Base-by-base conservation (phyloP, 2,888 invertebrate genomes). In the Metopia argyrocephala region DNA sequence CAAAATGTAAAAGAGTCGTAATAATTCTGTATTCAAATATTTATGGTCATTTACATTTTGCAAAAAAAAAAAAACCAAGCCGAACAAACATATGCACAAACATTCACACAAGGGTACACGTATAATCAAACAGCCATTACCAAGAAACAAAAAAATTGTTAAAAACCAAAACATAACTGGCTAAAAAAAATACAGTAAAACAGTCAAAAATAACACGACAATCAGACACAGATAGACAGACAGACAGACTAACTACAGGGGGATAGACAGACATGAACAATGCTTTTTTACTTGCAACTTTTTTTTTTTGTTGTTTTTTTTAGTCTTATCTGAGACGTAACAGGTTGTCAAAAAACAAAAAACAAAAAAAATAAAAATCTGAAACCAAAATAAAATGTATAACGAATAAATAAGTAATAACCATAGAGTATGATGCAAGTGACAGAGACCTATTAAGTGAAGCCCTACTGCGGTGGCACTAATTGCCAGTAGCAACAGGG, bases 11-110 rank as follows among this genome's bases (percentile, higher is more conserved):
- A 52, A 78, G 52, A 70, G 65, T 61, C 71, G 59, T 71, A 71
- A 79, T 70, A 79, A 79, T 70, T 74, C 15, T 66, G 25, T 57
- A 70, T 75, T 66, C 78, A 74, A 78, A 78, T 62, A 66, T 59
- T 74, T 74, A 74, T 79, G 68, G 68, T 45, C 74, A 74, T 74
- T 75, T 74, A 75, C 79, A 79, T 75, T 38, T 1, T 12, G 3
- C 7, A 31, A 31, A 9, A n/a, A 73, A 20, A 45, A 45, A 64
- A 52, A 54, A 31, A 12, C n/a, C n/a, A n/a, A n/a, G n/a, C n/a
- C n/a, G n/a, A n/a, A n/a, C 46, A 59, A n/a, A 59, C 23, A 15
- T 0, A 57, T 27, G 45, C 46, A 50, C 59, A 46, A 70, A 66
- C 74, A 66, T 57, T 57, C 57, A 21, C 31, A 65, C 45, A 31